A percentile compares a stretch with the other conserved stretches of the same genome.
phyloP scores from a whole-genome alignment of 2,888 invertebrate species.

The Julus scanicus region DNA sequence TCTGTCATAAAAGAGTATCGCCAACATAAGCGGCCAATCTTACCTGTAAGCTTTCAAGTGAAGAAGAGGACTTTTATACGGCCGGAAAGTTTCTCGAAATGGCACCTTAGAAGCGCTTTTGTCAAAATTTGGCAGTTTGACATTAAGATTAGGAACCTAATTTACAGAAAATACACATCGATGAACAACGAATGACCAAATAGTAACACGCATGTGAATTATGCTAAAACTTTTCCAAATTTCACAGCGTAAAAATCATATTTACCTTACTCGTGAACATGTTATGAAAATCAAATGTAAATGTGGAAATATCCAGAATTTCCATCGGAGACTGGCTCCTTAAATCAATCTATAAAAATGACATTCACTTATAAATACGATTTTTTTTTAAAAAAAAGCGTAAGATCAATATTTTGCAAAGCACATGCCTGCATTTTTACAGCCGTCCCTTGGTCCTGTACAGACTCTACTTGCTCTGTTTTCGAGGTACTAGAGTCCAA shows the following conservation, averaged over 20 bases:
- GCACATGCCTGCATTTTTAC: neutral
- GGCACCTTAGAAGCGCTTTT: neutral
- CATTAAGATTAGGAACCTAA: conserved; percentile 20
- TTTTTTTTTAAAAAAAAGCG: neutral
- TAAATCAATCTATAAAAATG: neutral
- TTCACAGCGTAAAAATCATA: neutral
- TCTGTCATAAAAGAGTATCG: neutral
- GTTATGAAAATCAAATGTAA: conserved; percentile 47
- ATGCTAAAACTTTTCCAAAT: too few species aligned
- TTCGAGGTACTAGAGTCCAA: neutral
- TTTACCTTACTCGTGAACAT: conserved; percentile 45
- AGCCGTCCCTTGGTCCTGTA: neutral
- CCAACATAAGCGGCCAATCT: neutral
- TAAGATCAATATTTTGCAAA: neutral
- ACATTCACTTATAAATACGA: neutral
- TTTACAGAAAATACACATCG: neutral
- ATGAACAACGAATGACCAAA: too few species aligned
- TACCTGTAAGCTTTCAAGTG: conserved; percentile 55
- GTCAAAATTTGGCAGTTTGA: neutral
- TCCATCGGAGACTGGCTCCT: neutral
- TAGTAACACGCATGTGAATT: too few species aligned
- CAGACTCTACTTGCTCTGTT: too few species aligned
- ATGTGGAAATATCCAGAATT: neutral
- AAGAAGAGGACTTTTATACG: conserved; percentile 55
- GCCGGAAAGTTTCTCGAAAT: neutral